Percentiles rank a stretch among this genome's conserved stretches.
Evolutionary conservation across 23 tunicate genomes (phyloP).

Genomic region (Styela plicata): DNA sequence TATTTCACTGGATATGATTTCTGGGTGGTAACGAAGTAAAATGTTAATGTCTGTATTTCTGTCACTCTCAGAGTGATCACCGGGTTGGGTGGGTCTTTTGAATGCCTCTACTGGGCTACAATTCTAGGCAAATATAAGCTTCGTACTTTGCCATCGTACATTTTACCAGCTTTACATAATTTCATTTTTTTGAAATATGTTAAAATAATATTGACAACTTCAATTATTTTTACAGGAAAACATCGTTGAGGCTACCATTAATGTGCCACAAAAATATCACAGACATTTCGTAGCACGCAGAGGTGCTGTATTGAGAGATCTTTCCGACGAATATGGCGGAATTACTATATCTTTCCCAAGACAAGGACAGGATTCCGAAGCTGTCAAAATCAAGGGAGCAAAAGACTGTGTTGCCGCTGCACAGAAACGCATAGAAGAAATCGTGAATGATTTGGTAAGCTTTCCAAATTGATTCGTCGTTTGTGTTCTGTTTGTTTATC

Average conservation of each 20-base stretch:
- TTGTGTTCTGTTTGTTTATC: too few species aligned
- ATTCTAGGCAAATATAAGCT: too few species aligned
- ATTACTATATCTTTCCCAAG: constrained; percentile 96
- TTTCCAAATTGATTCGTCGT: too few species aligned
- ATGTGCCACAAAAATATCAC: constrained; percentile 84
- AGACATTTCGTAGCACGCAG: constrained; percentile 84
- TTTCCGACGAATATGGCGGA: constrained; percentile 94
- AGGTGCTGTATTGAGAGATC: constrained; percentile 78
- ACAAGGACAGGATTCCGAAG: constrained; percentile 63
- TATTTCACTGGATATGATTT: too few species aligned
- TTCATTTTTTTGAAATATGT: neutral
- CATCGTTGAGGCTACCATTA: constrained; percentile 67
- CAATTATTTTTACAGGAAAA: constrained; percentile 56
- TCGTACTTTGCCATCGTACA: too few species aligned
- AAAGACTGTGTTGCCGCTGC: constrained; percentile 92
- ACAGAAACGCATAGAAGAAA: constrained; percentile 61
- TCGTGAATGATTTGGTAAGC: constrained; percentile 89
- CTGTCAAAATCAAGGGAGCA: constrained; percentile 91
- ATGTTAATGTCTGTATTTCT: too few species aligned
- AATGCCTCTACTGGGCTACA: neutral
- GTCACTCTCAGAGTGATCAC: too few species aligned
- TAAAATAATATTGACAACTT: neutral
- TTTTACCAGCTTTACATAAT: neutral
- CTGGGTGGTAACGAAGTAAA: too few species aligned
- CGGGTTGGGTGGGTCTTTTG: too few species aligned